Evolutionary conservation across 2,113 vertebrate species (phyloP), one percentile per base, ranked within the genome.

Genomic region (Rattus rattus): DNA sequence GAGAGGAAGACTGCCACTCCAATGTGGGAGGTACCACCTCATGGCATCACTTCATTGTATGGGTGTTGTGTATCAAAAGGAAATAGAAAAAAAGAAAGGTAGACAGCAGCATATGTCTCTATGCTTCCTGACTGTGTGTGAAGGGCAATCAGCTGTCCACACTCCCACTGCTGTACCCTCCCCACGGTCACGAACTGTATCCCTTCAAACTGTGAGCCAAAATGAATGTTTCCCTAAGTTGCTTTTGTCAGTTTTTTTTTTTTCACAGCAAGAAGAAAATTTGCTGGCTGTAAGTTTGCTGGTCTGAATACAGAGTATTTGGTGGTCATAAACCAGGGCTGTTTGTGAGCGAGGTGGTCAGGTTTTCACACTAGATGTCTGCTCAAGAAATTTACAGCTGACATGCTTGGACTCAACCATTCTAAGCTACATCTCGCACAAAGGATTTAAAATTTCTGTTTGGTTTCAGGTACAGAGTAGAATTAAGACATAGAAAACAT

Each of bases 31-130:
- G 49, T 7, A 39, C 49, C 30, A 33, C 30, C 49, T 52, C 3
- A 52, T 30, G 26, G 76, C 26, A 36, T 5, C 76, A 52, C 33
- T 28, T 52, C 28, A 54, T 19, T 52, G 77, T 28, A 33, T 36
- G 65, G 30, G 11, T 52, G 30, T 61, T 83, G 59, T 84, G 47
- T 30, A 52, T 52, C 7, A n/a, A 87, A 69, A 14, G 30, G 47
- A 87, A 69, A 36, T 7, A 24, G 13, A 24, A n/a, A 19, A 47
- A 39, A 43, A 84, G 65, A 36, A 87, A 24, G 47, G 20, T 52
- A 19, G 49, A 8, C 30, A 24, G 2, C 28, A 47, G 28, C 6
- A 0, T 7, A 5, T 1, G 1, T 52, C 11, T 70, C 47, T n/a
- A 20, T 70, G 85, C 33, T 52, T 69, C 49, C 19, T 36, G 43